phyloP scores from a whole-genome alignment of 1,140 invertebrate species.

The Steinernema khuongi region DNA sequence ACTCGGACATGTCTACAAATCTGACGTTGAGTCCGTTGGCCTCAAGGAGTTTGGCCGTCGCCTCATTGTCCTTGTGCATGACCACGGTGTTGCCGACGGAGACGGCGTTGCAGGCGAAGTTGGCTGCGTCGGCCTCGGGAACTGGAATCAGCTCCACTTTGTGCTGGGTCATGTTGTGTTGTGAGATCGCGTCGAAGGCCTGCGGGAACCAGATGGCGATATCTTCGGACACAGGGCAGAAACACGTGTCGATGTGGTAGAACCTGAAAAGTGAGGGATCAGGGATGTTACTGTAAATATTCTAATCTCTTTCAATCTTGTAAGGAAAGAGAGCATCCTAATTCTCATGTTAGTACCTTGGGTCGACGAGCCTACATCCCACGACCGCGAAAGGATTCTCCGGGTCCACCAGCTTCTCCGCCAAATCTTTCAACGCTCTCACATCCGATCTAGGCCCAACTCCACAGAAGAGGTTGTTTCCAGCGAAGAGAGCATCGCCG shows the following conservation, averaged over 20 bases:
- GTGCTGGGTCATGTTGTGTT: slow-evolving; percentile 56
- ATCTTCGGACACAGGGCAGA: slow-evolving; percentile 53
- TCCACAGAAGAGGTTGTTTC: slow-evolving; percentile 53
- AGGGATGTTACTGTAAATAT: too few species aligned
- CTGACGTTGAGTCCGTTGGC: slow-evolving; percentile 45
- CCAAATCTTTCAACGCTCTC: slow-evolving; percentile 43
- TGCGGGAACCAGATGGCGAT: slow-evolving; percentile 55
- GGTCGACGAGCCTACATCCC: slow-evolving; percentile 51
- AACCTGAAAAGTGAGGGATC: slow-evolving; percentile 46
- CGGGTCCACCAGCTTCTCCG: slow-evolving; percentile 40
- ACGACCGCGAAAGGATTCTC: slow-evolving; percentile 46
- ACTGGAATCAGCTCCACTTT: slow-evolving; percentile 47
- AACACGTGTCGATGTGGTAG: slow-evolving; percentile 59
- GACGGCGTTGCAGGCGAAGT: slow-evolving; percentile 56
- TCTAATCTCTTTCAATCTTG: too few species aligned
- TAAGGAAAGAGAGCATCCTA: too few species aligned
- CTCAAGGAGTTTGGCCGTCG: slow-evolving; percentile 49
- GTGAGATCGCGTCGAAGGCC: slow-evolving; percentile 53
- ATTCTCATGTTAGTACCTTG: slow-evolving; percentile 33
- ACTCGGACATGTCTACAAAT: slow-evolving; percentile 58
- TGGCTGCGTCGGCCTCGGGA: slow-evolving; percentile 45
- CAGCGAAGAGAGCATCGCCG: slow-evolving; percentile 54
- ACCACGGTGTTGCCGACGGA: slow-evolving; percentile 56
- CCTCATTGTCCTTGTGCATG: slow-evolving; percentile 49
- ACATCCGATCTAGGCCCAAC: slow-evolving; percentile 56